phyloP scores from a whole-genome alignment of 2,797 vertebrate genomes.

The Sebastes jordani region DNA sequence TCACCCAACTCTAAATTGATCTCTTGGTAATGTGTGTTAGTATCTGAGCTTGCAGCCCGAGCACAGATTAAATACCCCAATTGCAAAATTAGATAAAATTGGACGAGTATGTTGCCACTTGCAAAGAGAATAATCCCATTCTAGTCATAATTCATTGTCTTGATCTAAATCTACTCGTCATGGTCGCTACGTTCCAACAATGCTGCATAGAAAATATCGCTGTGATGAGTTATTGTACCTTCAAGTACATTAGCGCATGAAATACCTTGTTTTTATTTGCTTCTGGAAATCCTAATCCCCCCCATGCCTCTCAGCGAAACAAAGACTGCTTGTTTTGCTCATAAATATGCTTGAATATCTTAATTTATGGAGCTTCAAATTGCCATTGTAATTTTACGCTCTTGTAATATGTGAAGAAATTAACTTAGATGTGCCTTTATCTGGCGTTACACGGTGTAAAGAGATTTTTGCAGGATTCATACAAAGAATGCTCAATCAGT shows the following conservation, averaged over 20 bases:
- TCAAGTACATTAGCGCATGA: constrained; percentile 43
- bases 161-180: constrained; percentile 36
- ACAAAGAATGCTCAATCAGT: constrained; percentile 32
- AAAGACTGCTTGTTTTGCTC: constrained; percentile 30
- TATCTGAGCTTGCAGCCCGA: constrained; percentile 13
- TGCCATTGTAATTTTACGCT: constrained; percentile 27
- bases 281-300: constrained; percentile 43
- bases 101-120: not conserved
- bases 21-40: not conserved
- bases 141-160: constrained; percentile 18
- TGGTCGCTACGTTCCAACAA: constrained; percentile 23
- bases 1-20: not conserved
- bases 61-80: constrained; percentile 6
- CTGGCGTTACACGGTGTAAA: constrained; percentile 26
- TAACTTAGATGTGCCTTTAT: constrained; percentile 31
- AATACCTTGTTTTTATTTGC: constrained; percentile 41
- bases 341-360: constrained; percentile 35
- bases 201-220: constrained; percentile 29
- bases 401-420: constrained; percentile 40
- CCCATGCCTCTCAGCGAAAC: constrained; percentile 21
- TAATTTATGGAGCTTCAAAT: constrained; percentile 30
- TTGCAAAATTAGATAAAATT: constrained; percentile 14
- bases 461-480: constrained; percentile 36
- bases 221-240: constrained; percentile 37
- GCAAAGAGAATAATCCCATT: constrained; percentile 42